Evolutionary conservation across 2,888 invertebrate genomes (phyloP).

Genomic region (Harpalus rubripes): DNA sequence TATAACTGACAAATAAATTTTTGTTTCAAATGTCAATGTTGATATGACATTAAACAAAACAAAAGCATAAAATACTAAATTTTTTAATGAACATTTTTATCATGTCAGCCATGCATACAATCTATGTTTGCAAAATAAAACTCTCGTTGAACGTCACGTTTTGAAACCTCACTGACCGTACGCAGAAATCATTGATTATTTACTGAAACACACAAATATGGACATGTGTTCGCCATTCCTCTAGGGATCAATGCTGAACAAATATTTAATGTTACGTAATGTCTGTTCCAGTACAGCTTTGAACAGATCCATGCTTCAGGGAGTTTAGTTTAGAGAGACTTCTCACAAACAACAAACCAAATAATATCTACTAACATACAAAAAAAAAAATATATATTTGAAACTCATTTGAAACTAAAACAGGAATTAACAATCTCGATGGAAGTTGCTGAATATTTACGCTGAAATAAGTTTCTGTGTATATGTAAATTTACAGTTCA

Average conservation of each 20-base stretch:
- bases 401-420: not conserved
- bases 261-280: conserved; percentile 30
- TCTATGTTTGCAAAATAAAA: not conserved
- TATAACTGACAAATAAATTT: not conserved
- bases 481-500: too few species aligned
- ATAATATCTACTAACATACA: not conserved
- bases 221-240: conserved; percentile 15
- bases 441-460: too few species aligned
- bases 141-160: not conserved
- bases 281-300: not conserved
- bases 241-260: not conserved
- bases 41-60: too few species aligned
- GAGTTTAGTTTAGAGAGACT: not conserved
- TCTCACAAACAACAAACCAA: not conserved
- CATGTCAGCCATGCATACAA: not conserved
- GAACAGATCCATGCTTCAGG: not conserved
- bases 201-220: not conserved
- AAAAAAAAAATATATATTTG: not conserved
- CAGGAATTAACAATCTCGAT: not conserved
- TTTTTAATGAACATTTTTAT: not conserved
- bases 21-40: not conserved
- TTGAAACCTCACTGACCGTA: not conserved
- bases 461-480: too few species aligned
- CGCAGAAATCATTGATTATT: conserved; percentile 23
- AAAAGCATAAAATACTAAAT: too few species aligned